Percentiles rank a stretch among this genome's conserved stretches.
Conservation (phyloP, 2,797 vertebrate species). For the Rhabdophis nuchalis region DNA sequence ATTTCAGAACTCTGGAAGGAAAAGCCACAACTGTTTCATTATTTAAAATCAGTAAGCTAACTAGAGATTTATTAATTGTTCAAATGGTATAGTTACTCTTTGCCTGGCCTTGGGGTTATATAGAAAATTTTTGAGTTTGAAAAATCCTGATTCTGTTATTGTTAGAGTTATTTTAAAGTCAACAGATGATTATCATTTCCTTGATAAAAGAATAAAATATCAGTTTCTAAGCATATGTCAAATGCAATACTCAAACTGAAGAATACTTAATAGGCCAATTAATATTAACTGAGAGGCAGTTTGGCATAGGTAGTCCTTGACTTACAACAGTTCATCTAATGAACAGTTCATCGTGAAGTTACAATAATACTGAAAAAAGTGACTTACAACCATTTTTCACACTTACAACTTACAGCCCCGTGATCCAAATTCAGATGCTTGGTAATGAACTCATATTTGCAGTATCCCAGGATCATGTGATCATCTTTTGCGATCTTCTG, state of each 20-base stretch:
- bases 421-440: too few species aligned
- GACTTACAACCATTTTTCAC: too few species aligned
- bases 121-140: background rate
- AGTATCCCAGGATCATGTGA: too few species aligned
- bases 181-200: background rate
- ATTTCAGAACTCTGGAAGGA: background rate
- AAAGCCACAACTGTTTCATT: background rate
- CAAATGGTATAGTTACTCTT: background rate
- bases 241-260: background rate
- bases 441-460: too few species aligned
- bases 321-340: too few species aligned
- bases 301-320: background rate
- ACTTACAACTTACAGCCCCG: too few species aligned
- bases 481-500: too few species aligned
- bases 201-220: background rate
- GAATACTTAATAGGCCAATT: background rate
- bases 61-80: background rate
- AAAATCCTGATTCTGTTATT: background rate
- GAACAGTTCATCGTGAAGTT: too few species aligned
- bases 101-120: background rate
- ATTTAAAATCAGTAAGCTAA: background rate
- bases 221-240: background rate
- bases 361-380: too few species aligned
- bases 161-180: background rate
- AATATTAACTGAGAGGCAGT: background rate